phyloP scores from a whole-genome alignment of 2,888 invertebrate species.

The Andrena marginata region DNA sequence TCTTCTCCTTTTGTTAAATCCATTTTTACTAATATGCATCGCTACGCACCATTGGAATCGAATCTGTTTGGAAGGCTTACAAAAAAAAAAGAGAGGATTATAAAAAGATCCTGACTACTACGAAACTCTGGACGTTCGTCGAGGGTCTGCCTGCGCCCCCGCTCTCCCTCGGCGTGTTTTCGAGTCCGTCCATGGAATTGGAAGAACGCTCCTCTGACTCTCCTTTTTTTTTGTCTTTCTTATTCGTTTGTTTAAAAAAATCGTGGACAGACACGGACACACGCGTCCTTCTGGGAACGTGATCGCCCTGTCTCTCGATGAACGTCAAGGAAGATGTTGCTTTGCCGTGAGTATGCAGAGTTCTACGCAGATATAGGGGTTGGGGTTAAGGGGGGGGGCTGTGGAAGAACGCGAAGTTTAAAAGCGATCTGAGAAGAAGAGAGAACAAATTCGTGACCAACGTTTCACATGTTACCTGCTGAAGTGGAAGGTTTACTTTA shows the following conservation, averaged over 20 bases:
- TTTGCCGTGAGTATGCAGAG: constrained; percentile 7
- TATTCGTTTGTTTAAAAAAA: neutral
- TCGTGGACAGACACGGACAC: neutral
- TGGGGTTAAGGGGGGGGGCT: neutral
- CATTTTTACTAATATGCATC: constrained; percentile 52
- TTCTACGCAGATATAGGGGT: neutral
- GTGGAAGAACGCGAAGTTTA: neutral
- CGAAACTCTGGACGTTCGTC: constrained; percentile 37
- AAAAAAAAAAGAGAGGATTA: constrained; percentile 23
- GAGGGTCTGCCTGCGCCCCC: neutral
- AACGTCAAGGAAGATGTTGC: neutral
- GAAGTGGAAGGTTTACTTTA: constrained; percentile 1
- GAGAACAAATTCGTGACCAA: constrained; percentile 40
- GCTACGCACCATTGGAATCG: constrained; percentile 78
- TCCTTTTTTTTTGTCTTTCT: neutral
- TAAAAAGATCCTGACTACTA: constrained; percentile 29
- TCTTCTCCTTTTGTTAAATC: constrained; percentile 41
- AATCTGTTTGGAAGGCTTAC: constrained; percentile 60
- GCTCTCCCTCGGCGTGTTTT: neutral
- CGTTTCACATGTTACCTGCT: constrained; percentile 31
- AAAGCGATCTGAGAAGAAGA: constrained; percentile 36
- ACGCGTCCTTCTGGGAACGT: neutral
- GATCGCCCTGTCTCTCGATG: neutral
- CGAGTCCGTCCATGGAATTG: constrained; percentile 7
- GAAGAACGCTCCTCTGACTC: neutral